A percentile compares a stretch with the other conserved stretches of the same genome.
Evolutionary conservation across 64 coral and sea anemone genomes (phyloP).

Genomic region (Hydrozoanthus tunicans): DNA sequence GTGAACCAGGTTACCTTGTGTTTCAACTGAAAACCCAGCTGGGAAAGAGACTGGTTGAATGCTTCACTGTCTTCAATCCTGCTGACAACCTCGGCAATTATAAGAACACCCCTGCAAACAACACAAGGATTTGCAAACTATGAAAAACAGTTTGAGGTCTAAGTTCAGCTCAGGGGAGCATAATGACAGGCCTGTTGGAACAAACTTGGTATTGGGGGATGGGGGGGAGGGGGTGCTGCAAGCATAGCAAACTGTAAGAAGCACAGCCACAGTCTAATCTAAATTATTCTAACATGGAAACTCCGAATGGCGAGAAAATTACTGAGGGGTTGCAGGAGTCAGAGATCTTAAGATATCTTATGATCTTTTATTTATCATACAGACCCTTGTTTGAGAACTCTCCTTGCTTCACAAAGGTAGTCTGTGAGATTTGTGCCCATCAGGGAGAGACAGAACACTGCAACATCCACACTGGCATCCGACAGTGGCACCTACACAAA

Average conservation of each 20-base stretch:
- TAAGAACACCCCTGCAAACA: constrained; percentile 78
- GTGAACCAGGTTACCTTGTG: constrained; percentile 19
- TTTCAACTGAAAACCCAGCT: constrained; percentile 74
- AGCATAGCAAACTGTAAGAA: too few species aligned
- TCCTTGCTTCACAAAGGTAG: constrained; percentile 76
- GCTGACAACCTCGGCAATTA: constrained; percentile 91
- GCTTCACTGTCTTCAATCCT: constrained; percentile 67
- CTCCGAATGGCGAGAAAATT: too few species aligned
- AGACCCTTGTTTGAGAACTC: constrained; percentile 82
- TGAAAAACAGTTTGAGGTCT: background rate
- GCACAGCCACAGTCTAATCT: too few species aligned
- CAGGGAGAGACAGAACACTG: constrained; percentile 90
- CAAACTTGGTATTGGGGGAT: too few species aligned
- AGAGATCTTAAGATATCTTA: too few species aligned
- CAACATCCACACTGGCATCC: constrained; percentile 83
- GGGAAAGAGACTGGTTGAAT: constrained; percentile 59
- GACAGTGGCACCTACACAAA: constrained; percentile 77
- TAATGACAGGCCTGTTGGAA: too few species aligned
- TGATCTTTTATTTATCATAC: too few species aligned
- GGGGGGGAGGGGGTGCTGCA: too few species aligned
- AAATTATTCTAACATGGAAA: too few species aligned
- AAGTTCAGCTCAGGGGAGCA: too few species aligned
- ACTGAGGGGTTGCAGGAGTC: too few species aligned
- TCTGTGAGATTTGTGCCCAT: constrained; percentile 94
- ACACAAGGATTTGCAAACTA: background rate